Percentiles rank a stretch among this genome's conserved stretches.
phyloP scores from a whole-genome alignment of 2,888 invertebrate species.

The Ennomos erosarius region DNA sequence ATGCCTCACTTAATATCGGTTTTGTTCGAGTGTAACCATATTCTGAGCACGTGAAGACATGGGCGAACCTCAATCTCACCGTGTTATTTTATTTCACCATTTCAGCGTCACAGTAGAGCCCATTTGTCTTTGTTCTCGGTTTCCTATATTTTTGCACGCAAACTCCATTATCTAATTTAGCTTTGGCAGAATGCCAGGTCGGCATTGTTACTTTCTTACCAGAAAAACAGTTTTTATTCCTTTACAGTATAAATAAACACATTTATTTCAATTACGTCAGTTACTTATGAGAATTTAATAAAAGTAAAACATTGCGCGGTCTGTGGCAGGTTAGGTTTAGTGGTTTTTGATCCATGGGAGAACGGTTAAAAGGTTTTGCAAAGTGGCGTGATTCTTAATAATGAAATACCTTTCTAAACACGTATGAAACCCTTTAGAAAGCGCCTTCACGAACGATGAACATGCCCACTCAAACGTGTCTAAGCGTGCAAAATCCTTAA shows the following conservation, averaged over 20 bases:
- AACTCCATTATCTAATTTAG: conserved; percentile 86
- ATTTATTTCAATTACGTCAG: conserved; percentile 74
- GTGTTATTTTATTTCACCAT: conserved; percentile 80
- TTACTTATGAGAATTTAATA: conserved; percentile 55
- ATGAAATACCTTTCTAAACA: conserved; percentile 13
- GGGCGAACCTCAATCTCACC: conserved; percentile 67
- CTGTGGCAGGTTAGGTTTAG: conserved; percentile 12
- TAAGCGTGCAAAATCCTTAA: conserved; percentile 16
- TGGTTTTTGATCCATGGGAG: conserved; percentile 19
- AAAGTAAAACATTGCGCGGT: conserved; percentile 34
- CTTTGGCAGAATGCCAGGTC: conserved; percentile 84
- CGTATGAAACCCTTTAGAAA: conserved; percentile 10
- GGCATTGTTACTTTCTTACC: conserved; percentile 77
- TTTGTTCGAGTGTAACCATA: conserved; percentile 50
- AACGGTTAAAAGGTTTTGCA: conserved; percentile 20
- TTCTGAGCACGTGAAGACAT: conserved; percentile 57
- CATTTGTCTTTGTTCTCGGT: conserved; percentile 85
- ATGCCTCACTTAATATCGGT: conserved; percentile 45
- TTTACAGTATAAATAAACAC: conserved; percentile 77
- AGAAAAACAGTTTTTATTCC: conserved; percentile 77
- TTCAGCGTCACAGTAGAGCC: conserved; percentile 78
- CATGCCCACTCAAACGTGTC: conserved; percentile 22
- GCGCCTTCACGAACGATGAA: conserved; percentile 14
- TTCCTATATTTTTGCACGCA: conserved; percentile 86
- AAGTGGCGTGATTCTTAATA: conserved; percentile 19